Base-by-base conservation (phyloP, 2,797 vertebrate species). In the Artibeus lituratus region DNA sequence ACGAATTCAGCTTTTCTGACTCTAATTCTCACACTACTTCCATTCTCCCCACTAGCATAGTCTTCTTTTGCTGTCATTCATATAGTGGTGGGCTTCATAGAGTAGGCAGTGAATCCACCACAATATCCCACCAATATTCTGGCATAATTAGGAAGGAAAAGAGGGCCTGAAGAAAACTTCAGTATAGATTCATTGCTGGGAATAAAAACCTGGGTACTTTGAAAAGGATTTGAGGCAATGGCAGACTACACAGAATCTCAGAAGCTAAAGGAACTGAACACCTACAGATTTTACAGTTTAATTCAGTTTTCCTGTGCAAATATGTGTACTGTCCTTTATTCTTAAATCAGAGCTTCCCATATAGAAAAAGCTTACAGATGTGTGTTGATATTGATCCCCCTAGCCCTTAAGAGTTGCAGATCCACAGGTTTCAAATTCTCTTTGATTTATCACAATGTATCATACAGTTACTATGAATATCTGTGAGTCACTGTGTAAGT, bases 1-100 rank as follows among this genome's bases (percentile, higher is more conserved):
- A 81, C 16, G 8, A 18, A 92, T 65, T 16, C 67, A 92, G 78
- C 35, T 96, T 93, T 95, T 93, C 74, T 88, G 42, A 87, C 32
- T 90, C 44, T 85, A 57, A 67, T 73, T 74, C 51, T 94, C 70
- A 92, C 22, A 81, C 32, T 39, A 94, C 19, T 73, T 85, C 42
- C 37, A 78, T 59, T 80, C 29, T 94, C 42, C 22, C 47, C 62
- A 83, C 16, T 24, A 86, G 37, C 29, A 53, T 10, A 2, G 35
- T 51, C 39, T 82, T 82, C n/a, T 76, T 87, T 57, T 92, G 15
- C 35, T 35, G 2, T 84, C 49, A 49, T 51, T 95, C 47, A 89
- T 29, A 74, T 1, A 76, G 70, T 26, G 65, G 49, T 49, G 19
- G 47, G n/a, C 19, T 93, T 80, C 70, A 93, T 0, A 80, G 3